Conservation (phyloP, 2,888 invertebrate genomes). For the Cyrtodaria siliqua region DNA sequence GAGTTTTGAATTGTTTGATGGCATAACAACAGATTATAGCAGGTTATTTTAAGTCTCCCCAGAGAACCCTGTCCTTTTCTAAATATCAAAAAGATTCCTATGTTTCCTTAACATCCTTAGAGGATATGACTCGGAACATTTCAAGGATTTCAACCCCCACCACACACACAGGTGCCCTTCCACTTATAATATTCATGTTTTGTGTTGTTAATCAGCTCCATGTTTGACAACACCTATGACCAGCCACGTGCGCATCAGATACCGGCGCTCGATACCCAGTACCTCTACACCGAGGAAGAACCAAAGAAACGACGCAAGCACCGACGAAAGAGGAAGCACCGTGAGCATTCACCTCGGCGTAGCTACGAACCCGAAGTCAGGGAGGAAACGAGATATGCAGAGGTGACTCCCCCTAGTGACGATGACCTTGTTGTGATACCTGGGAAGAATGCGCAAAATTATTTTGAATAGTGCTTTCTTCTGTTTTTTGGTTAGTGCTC, state of each 20-base stretch:
- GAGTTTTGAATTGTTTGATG: too few relatives aligned
- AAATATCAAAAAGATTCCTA: too few relatives aligned
- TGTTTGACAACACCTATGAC: conserved; percentile 49
- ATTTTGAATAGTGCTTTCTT: conserved; percentile 50
- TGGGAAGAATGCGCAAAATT: conserved; percentile 40
- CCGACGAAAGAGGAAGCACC: conserved; percentile 38
- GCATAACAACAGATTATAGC: too few relatives aligned
- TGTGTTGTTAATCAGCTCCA: too few relatives aligned
- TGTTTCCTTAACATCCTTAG: too few relatives aligned
- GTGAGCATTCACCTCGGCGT: conserved; percentile 8
- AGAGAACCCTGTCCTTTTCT: too few relatives aligned
- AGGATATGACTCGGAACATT: too few relatives aligned
- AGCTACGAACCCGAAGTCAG: background rate
- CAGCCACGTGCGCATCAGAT: conserved; percentile 55
- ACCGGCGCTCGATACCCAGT: conserved; percentile 62
- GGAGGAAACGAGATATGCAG: conserved; percentile 20
- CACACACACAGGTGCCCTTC: too few relatives aligned
- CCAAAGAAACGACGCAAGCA: conserved; percentile 32
- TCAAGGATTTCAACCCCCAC: too few relatives aligned
- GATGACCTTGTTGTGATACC: conserved; percentile 58
- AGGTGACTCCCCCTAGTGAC: conserved; percentile 28
- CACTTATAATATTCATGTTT: too few relatives aligned
- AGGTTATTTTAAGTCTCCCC: too few relatives aligned
- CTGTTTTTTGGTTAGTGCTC: too few relatives aligned
- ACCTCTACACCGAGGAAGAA: conserved; percentile 50